These are phyloP conservation scores for Nymphalis urticae DNA, from an alignment of 2,888 invertebrate species.

Conservation along the genomic window DNA sequence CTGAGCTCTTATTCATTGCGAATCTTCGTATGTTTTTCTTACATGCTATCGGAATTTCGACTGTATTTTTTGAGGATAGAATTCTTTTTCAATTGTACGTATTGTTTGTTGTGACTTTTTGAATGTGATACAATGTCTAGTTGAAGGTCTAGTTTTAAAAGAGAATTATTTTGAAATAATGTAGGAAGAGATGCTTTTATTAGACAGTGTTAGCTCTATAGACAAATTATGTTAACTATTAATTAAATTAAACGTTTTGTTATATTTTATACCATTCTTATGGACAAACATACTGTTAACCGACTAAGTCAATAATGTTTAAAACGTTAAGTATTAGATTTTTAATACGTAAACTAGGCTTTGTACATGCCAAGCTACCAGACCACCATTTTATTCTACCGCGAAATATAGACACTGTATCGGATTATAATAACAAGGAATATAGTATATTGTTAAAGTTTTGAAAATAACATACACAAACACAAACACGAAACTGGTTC, in stretches of 20 bases:
- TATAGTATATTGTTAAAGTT: too few relatives aligned
- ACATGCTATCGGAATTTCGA: conserved; percentile 14
- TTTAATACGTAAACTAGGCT: too few relatives aligned
- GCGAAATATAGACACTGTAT: too few relatives aligned
- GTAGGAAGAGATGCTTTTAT: conserved; percentile 35
- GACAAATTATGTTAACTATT: conserved; percentile 31
- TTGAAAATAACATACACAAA: too few relatives aligned
- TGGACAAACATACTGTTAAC: neutral
- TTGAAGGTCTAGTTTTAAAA: conserved; percentile 38
- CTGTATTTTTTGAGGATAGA: neutral
- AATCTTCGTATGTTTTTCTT: conserved; percentile 8
- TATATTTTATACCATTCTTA: conserved; percentile 1
- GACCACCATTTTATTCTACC: too few relatives aligned
- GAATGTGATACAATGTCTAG: neutral
- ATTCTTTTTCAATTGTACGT: neutral
- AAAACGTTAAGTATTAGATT: too few relatives aligned
- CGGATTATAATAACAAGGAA: too few relatives aligned
- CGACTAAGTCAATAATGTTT: too few relatives aligned
- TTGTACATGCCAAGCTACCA: too few relatives aligned
- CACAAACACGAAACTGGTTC: too few relatives aligned
- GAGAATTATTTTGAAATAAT: conserved; percentile 38
- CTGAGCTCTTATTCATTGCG: conserved; percentile 40
- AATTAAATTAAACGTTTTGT: conserved; percentile 16
- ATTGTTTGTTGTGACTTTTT: conserved; percentile 8
- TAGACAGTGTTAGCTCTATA: conserved; percentile 31